Conservation (phyloP, 2,797 vertebrate species). For the Poeciliopsis turneri region DNA sequence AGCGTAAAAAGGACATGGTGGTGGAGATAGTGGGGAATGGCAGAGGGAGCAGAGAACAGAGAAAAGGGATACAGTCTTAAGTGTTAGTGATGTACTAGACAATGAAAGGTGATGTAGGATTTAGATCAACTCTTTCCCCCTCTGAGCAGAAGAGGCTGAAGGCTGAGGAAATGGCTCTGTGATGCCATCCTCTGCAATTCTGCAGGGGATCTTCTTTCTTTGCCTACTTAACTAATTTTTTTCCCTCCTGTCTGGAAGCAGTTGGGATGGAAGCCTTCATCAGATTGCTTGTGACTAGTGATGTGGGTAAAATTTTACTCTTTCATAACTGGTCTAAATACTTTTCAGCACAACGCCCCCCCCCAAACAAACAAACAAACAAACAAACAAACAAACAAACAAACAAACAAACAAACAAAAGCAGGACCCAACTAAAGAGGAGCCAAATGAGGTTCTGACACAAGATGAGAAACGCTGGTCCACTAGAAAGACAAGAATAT, state of each 20-base stretch:
- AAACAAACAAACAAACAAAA: too few relatives aligned
- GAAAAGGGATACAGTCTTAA: conserved; percentile 54
- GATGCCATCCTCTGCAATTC: conserved; percentile 52
- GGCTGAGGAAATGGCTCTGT: conserved; percentile 60
- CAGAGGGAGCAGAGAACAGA: conserved; percentile 16
- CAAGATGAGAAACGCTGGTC: too few relatives aligned
- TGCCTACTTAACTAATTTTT: conserved; percentile 28
- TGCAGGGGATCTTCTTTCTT: conserved; percentile 22
- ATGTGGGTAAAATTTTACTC: not conserved
- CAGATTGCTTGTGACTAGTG: not conserved
- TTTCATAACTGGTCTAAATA: not conserved
- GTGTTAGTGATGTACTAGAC: conserved; percentile 74
- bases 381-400: too few relatives aligned
- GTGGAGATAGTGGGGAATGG: conserved; percentile 38
- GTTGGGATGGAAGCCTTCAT: conserved; percentile 4
- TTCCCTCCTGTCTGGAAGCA: not conserved
- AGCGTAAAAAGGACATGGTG: conserved; percentile 41
- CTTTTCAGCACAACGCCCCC: not conserved
- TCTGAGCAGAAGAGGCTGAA: conserved; percentile 54
- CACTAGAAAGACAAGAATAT: too few relatives aligned
- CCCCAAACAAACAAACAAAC: too few relatives aligned
- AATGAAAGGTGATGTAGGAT: conserved; percentile 73
- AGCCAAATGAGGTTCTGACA: too few relatives aligned
- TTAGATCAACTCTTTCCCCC: conserved; percentile 67
- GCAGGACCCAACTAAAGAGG: too few relatives aligned